These are phyloP conservation scores for Nematolebias whitei DNA, from an alignment of 2,113 vertebrate genomes.

Conservation along the genomic window DNA sequence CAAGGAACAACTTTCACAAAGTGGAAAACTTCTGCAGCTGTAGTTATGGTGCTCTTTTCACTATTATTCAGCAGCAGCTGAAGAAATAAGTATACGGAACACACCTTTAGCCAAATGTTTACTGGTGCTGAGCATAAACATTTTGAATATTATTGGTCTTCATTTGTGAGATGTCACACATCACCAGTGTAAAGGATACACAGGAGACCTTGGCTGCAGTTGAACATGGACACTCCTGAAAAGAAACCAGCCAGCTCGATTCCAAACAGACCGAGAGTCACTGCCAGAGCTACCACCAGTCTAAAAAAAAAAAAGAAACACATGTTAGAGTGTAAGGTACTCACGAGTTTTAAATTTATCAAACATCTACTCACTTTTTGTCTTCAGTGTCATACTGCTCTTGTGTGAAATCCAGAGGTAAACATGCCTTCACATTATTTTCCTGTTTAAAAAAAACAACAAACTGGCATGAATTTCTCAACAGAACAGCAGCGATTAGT, in stretches of 20 bases:
- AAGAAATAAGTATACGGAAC: neutral
- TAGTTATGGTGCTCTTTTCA: too few relatives aligned
- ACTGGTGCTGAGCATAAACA: neutral
- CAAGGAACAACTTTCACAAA: too few relatives aligned
- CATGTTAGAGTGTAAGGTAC: neutral
- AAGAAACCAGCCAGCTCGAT: slow-evolving; percentile 88
- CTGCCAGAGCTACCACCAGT: slow-evolving; percentile 83
- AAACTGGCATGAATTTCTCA: too few relatives aligned
- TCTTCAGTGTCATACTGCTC: slow-evolving; percentile 83
- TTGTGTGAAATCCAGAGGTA: slow-evolving; percentile 83
- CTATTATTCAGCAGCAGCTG: too few relatives aligned
- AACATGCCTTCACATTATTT: slow-evolving; percentile 84
- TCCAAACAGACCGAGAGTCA: slow-evolving; percentile 86
- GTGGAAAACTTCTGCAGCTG: too few relatives aligned
- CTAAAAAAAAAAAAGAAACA: slow-evolving; percentile 66
- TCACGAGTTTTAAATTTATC: neutral
- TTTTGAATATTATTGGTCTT: neutral
- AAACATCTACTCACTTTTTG: slow-evolving; percentile 75
- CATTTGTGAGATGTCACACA: neutral
- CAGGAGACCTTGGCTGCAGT: slow-evolving; percentile 84
- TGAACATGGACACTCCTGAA: slow-evolving; percentile 91
- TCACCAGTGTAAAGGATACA: slow-evolving; percentile 85
- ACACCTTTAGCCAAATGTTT: neutral
- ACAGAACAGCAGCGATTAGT: too few relatives aligned
- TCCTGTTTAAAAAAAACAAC: slow-evolving; percentile 75